phyloP scores from a whole-genome alignment of 1,140 invertebrate species.

The Agraylea sexmaculata region DNA sequence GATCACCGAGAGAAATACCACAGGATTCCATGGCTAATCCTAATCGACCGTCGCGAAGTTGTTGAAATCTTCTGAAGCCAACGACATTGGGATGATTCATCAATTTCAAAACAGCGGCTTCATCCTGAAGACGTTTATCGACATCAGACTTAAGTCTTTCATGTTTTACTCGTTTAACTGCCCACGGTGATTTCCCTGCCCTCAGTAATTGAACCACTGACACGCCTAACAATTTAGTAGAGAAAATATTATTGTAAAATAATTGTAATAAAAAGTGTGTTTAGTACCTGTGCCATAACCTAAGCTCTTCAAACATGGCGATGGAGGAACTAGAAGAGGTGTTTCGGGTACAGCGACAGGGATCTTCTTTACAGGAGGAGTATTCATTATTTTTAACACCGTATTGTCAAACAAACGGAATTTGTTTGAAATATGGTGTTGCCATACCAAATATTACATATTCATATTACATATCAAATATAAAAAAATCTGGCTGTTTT shows the following conservation, averaged over 20 bases:
- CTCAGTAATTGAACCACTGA: constrained; percentile 60
- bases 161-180: constrained; percentile 53
- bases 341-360: not conserved
- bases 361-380: too few species aligned
- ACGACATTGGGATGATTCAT: constrained; percentile 76
- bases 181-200: constrained; percentile 67
- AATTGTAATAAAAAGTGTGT: constrained; percentile 13
- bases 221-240: constrained; percentile 47
- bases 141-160: constrained; percentile 25
- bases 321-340: constrained; percentile 48
- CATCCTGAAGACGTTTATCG: constrained; percentile 48
- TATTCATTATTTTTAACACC: too few species aligned
- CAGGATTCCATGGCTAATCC: constrained; percentile 61
- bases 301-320: constrained; percentile 54
- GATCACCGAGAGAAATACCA: constrained; percentile 51
- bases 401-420: too few species aligned
- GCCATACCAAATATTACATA: too few species aligned
- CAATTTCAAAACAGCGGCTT: constrained; percentile 56
- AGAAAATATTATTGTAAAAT: constrained; percentile 13
- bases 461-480: too few species aligned
- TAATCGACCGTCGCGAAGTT: constrained; percentile 47
- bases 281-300: constrained; percentile 62
- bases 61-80: constrained; percentile 60
- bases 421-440: too few species aligned
- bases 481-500: too few species aligned